Base-by-base conservation (phyloP, 92 coral and sea anemone genomes). In the Parazoanthus darwini region DNA sequence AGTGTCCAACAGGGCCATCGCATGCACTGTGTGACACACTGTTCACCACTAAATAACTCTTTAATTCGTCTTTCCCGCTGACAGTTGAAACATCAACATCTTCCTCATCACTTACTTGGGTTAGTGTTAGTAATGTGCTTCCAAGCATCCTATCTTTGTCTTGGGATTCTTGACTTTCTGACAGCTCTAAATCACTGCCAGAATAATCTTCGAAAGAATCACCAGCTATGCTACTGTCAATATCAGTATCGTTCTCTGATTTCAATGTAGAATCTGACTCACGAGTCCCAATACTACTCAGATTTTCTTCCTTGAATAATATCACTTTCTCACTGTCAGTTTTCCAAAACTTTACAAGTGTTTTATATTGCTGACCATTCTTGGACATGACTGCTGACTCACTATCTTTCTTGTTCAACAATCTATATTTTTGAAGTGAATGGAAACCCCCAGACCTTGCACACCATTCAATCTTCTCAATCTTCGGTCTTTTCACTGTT, bases 401-500 rank as follows among this genome's bases (percentile, higher is more conserved):
- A 80, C 20, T 25, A 42, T 91, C 71, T 56, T 85, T 85, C 16
- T 79, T 74, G 71, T 91, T 89, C 54, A 86, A 77, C 48, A 77
- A 78, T 35, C 90, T 89, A 59, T 92, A 86, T 35, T 77, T 89
- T 46, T 86, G 86, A 51, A 92, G 85, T 20, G 90, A 80, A 20
- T 80, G 58, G 29, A 87, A 77, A 36, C 89, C 90, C 35, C 92
- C 90, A 36, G 96, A 91, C n/a, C 98, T 90, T 5, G 98, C 98
- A 88, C 95, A 93, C 65, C 87, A 92, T 84, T 90, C 91, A n/a
- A 88, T 74, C 67, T 91, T 91, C 78, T 94, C 98, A 42, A 90
- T 91, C 56, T 87, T 93, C 35, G 90, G 82, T 63, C 70, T 90
- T 11, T 67, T 59, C 39, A 74, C 38, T 6, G 39, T 18, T 76